phyloP scores from a whole-genome alignment of 2,797 vertebrate genomes.

The Halcyon chelicuti region DNA sequence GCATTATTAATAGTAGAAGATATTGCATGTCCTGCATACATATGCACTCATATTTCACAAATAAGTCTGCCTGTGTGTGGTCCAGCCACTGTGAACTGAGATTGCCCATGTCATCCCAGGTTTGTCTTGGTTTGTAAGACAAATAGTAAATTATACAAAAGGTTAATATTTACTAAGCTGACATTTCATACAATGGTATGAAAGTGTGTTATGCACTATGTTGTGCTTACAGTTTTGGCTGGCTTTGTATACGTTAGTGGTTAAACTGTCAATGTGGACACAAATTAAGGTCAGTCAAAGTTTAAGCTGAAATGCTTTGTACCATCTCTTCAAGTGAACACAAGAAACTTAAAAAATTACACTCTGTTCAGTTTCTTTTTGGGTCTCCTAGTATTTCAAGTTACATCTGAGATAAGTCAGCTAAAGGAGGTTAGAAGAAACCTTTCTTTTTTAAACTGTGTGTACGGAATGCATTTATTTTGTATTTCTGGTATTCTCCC shows the following conservation, averaged over 20 bases:
- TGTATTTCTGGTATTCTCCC: not conserved
- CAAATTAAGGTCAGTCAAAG: not conserved
- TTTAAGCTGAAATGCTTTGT: not conserved
- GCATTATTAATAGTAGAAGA: not conserved
- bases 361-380: not conserved
- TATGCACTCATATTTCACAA: not conserved
- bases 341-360: not conserved
- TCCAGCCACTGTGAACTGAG: not conserved
- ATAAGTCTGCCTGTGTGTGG: accelerated
- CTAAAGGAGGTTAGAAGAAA: not conserved
- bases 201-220: not conserved
- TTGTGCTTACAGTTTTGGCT: not conserved
- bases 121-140: not conserved
- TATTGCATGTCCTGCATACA: not conserved
- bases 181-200: not conserved
- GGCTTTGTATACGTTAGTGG: not conserved
- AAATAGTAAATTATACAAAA: not conserved
- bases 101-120: not conserved
- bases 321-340: not conserved
- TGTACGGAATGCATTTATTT: not conserved
- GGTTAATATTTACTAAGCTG: not conserved
- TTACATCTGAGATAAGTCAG: not conserved
- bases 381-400: not conserved
- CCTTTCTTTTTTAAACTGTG: not conserved
- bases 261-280: not conserved